phyloP scores from a whole-genome alignment of 2,888 invertebrate genomes.

The Chydorus sphaericus region DNA sequence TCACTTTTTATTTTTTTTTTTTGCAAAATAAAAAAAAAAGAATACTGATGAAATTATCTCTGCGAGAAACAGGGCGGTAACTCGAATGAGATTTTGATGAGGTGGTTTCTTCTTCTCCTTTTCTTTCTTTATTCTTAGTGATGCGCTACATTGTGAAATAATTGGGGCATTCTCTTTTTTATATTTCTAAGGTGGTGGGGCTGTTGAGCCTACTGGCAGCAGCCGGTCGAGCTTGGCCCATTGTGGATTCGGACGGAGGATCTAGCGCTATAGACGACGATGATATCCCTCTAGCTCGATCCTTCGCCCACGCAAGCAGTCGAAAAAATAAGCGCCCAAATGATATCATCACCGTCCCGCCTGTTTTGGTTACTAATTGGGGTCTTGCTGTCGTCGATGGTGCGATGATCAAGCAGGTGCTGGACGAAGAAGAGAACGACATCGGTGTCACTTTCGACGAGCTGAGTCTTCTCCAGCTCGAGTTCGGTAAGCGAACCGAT shows the following conservation, averaged over 20 bases:
- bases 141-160: no score
- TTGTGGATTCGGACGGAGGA: no score
- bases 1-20: no score
- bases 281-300: no score
- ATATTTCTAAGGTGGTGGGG: not conserved
- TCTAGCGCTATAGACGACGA: not conserved
- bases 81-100: no score
- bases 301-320: not conserved
- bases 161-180: not conserved
- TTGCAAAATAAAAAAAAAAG: not conserved
- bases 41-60: no score
- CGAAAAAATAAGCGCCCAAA: not conserved
- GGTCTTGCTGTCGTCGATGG: slow-evolving; percentile 1
- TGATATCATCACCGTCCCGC: not conserved
- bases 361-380: not conserved
- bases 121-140: no score
- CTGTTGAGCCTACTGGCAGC: no score
- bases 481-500: slow-evolving; percentile 2
- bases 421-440: not conserved
- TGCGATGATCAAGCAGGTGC: not conserved
- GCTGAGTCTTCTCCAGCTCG: not conserved
- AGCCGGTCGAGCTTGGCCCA: no score
- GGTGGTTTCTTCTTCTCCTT: no score
- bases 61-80: no score
- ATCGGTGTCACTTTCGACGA: not conserved